phyloP scores from a whole-genome alignment of 1,140 invertebrate genomes.

The Dinothrombium tinctorium region DNA sequence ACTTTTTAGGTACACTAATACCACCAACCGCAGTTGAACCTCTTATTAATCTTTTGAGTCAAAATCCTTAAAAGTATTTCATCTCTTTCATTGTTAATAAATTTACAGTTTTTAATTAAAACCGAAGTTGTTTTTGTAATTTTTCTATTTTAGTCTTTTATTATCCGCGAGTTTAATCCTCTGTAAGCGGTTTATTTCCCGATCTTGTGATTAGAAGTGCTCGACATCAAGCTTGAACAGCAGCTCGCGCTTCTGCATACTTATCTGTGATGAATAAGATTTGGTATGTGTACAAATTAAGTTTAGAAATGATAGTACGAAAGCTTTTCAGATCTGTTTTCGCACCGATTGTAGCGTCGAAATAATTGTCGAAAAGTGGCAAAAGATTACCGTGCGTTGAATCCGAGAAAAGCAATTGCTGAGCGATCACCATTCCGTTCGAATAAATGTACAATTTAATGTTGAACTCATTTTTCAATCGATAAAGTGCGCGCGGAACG shows the following conservation, averaged over 20 bases:
- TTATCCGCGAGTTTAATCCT: no score
- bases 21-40: no score
- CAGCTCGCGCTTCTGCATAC: conserved; percentile 7
- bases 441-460: conserved; percentile 9
- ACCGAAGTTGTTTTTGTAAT: no score
- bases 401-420: conserved; percentile 8
- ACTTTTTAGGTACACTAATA: no score
- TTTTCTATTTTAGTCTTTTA: no score
- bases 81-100: no score
- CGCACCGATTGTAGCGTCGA: conserved; percentile 7
- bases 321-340: conserved; percentile 8
- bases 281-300: background rate
- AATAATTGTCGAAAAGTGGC: conserved; percentile 9
- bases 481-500: conserved; percentile 3
- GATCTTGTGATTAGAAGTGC: conserved; percentile 5
- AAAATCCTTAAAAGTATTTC: no score
- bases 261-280: conserved; percentile 10
- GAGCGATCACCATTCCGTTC: conserved; percentile 9
- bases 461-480: conserved; percentile 3
- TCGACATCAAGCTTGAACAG: conserved; percentile 4
- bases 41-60: no score
- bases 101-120: no score
- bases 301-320: background rate
- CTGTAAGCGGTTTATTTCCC: background rate
- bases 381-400: conserved; percentile 11